Base-by-base conservation (phyloP, 2,888 invertebrate species). In the Escarpia spicata region DNA sequence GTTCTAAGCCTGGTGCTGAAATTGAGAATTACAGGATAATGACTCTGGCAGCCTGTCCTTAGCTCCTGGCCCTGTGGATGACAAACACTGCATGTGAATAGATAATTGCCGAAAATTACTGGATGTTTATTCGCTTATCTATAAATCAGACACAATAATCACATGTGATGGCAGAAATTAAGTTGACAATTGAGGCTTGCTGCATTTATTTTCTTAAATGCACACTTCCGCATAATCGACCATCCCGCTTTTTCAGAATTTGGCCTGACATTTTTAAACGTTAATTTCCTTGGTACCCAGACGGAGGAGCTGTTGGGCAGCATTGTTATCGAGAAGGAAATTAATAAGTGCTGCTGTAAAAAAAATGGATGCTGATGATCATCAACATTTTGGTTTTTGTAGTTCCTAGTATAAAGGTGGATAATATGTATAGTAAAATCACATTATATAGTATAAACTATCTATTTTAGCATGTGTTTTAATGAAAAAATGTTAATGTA, bases 71-170 rank as follows among this genome's bases (percentile, higher is more conserved):
- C 75, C 15, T 26, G n/a, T n/a, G 19, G 75, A 75, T 6, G 75
- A 26, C 75, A 75, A 75, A n/a, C 75, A 26, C 75, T 26, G 75
- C 75, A 75, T 19, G 19, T 75, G n/a, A 75, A 75, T 75, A 75
- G 75, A 75, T 75, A 75, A 75, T 75, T 75, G 75, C 75, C 4
- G n/a, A 26, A 75, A 75, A 75, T 26, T 3, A 75, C 26, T 26
- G 26, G 52, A 52, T 75, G n/a, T 75, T 75, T 75, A 26, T 75
- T 75, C 75, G n/a, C 75, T 75, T 75, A 75, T 75, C 75, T 75
- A 26, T 75, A 75, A 75, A 75, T 75, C 75, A 75, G n/a, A 75
- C n/a, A 75, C 75, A 75, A 75, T 75, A 75, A 75, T 75, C 75
- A 75, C 75, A 75, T 26, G 19, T 75, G 75, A 75, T 75, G 26